Percentiles rank a stretch among this genome's conserved stretches.
Conservation (phyloP, 2,888 invertebrate species). For the Melangyna quadrimaculata region DNA sequence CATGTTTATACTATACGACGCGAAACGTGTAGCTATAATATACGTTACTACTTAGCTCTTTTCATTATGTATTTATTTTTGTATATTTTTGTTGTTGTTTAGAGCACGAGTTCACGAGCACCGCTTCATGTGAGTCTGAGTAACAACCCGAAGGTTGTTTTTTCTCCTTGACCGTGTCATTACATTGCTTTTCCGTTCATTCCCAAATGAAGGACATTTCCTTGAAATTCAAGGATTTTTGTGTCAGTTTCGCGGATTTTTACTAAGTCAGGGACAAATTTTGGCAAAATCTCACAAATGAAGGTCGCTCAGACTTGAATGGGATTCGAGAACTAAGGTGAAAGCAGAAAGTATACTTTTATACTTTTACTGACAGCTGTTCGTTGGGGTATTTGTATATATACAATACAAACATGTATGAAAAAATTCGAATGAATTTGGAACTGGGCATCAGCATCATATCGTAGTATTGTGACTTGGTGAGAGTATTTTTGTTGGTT, state of each 20-base stretch:
- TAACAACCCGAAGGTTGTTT: constrained; percentile 64
- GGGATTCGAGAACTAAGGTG: constrained; percentile 44
- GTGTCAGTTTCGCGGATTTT: constrained; percentile 71
- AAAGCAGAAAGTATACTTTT: constrained; percentile 47
- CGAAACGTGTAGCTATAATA: no score
- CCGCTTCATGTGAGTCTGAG: constrained; percentile 16
- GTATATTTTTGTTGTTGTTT: neutral
- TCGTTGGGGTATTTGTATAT: no score
- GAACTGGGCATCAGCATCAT: neutral
- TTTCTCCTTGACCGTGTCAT: constrained; percentile 77
- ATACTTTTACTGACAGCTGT: neutral
- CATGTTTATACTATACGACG: no score
- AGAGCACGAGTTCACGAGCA: no score
- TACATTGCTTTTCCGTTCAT: constrained; percentile 73
- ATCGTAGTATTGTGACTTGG: neutral
- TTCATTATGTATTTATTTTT: neutral
- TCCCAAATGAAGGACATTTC: constrained; percentile 78
- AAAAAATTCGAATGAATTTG: neutral
- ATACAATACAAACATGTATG: no score
- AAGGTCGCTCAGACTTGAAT: constrained; percentile 40
- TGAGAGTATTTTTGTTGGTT: constrained; percentile 10
- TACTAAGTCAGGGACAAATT: constrained; percentile 69
- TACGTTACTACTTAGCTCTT: no score
- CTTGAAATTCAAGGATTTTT: constrained; percentile 78
- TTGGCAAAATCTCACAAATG: constrained; percentile 52